These are phyloP conservation scores for Nymphalis c-album DNA, from an alignment of 2,888 invertebrate species.

Conservation along the genomic window DNA sequence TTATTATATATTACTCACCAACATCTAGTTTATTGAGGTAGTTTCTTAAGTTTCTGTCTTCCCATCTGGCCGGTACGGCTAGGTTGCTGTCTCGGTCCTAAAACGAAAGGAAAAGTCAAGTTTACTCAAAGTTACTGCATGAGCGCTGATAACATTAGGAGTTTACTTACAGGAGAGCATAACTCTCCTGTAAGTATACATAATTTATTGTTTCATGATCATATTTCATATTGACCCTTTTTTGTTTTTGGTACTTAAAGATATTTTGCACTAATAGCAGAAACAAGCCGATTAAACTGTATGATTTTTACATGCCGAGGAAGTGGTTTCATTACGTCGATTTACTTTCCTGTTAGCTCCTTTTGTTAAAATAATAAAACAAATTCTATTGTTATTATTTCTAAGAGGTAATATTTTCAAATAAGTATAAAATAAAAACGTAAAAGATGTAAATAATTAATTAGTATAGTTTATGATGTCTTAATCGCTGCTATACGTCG, in stretches of 20 bases:
- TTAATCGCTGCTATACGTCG: constrained; percentile 8
- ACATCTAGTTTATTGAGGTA: constrained; percentile 83
- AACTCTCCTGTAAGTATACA: too few species aligned
- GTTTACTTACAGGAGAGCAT: too few species aligned
- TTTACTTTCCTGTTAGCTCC: too few species aligned
- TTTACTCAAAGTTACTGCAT: background rate
- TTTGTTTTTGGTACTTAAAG: too few species aligned
- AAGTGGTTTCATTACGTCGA: too few species aligned
- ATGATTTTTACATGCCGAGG: too few species aligned
- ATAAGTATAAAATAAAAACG: background rate
- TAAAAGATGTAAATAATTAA: constrained; percentile 14
- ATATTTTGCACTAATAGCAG: too few species aligned
- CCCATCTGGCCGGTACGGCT: constrained; percentile 84
- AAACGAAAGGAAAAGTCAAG: constrained; percentile 44
- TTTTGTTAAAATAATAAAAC: too few species aligned
- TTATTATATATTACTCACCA: constrained; percentile 55
- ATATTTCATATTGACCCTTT: too few species aligned
- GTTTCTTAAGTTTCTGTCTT: constrained; percentile 83
- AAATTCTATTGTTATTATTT: background rate
- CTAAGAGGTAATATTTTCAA: background rate
- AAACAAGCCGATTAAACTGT: too few species aligned
- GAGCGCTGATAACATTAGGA: too few species aligned
- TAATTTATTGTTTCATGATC: too few species aligned
- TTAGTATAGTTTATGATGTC: constrained; percentile 26
- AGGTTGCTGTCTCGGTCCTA: constrained; percentile 84